These are phyloP conservation scores for Malurus alboscapulatus DNA, from an alignment of 2,113 vertebrate genomes.

Conservation along the genomic window DNA sequence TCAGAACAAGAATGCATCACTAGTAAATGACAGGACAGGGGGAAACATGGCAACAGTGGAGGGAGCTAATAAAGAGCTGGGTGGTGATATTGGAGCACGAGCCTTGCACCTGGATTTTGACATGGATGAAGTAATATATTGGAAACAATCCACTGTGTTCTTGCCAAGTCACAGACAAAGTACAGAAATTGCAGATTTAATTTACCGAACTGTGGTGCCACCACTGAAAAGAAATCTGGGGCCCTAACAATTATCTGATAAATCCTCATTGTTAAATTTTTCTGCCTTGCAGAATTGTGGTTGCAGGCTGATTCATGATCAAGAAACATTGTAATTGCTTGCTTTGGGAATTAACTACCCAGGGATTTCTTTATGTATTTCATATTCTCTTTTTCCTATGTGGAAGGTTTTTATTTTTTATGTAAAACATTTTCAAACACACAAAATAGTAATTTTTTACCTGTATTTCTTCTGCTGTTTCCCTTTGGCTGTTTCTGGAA, in stretches of 20 bases:
- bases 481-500: neutral
- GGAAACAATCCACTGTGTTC: neutral
- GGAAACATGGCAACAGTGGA: neutral
- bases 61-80: neutral
- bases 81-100: neutral
- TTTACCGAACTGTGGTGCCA: neutral
- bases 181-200: slow-evolving; percentile 9
- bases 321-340: neutral
- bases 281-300: neutral
- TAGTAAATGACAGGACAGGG: neutral
- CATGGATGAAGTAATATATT: neutral
- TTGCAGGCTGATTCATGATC: slow-evolving; percentile 33
- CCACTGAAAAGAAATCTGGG: slow-evolving; percentile 12
- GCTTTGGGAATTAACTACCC: slow-evolving; percentile 34
- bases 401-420: neutral
- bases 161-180: neutral
- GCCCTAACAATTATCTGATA: neutral
- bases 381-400: neutral
- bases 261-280: neutral
- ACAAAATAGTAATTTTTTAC: neutral
- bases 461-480: neutral
- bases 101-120: neutral
- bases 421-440: neutral
- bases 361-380: neutral
- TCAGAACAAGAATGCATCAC: neutral